Evolutionary conservation across 2,797 vertebrate genomes (phyloP), one percentile per base, ranked within the genome.

Genomic region (Betta splendens): DNA sequence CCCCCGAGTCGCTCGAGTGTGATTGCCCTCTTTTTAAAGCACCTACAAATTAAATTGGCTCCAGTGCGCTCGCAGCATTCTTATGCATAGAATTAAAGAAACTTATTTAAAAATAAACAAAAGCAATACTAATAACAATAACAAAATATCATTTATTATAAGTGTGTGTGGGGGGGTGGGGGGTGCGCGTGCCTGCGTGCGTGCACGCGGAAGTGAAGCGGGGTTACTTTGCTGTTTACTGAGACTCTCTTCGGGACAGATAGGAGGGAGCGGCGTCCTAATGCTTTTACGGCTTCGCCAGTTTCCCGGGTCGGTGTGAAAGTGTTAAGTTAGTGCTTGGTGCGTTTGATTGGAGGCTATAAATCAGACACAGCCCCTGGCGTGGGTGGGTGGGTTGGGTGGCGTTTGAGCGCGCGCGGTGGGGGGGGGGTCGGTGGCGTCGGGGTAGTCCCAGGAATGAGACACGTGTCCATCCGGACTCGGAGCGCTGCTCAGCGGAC

Each of bases 391-490:
- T 60, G 9, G n/a, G n/a, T n/a, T n/a, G n/a, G n/a, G n/a, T n/a
- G n/a, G n/a, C n/a, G n/a, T n/a, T n/a, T n/a, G n/a, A n/a, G n/a
- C n/a, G n/a, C n/a, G n/a, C n/a, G n/a, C n/a, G n/a, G n/a, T 20
- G 26, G 17, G 12, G 62, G n/a, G 2, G 18, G n/a, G 2, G n/a
- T 7, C 4, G 4, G 33, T 39, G 20, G 16, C 2, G 51, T 18
- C 35, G 84, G 87, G 87, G 85, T 18, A 69, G 84, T 91, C 88
- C 84, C 83, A 76, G 79, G 79, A 85, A 89, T 85, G 78, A 87
- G 92, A 93, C 93, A 91, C 92, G 92, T 93, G 93, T 92, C 93
- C 79, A 83, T 84, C 87, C 85, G 83, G 84, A 79, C 40, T 73
- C 33, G 50, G 72, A 86, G 89, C 72, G 79, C 86, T 85, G 84